Evolutionary conservation across 1,140 invertebrate species (phyloP), one percentile per base, ranked within the genome.

Genomic region (Drosophila pseudoobscura): DNA sequence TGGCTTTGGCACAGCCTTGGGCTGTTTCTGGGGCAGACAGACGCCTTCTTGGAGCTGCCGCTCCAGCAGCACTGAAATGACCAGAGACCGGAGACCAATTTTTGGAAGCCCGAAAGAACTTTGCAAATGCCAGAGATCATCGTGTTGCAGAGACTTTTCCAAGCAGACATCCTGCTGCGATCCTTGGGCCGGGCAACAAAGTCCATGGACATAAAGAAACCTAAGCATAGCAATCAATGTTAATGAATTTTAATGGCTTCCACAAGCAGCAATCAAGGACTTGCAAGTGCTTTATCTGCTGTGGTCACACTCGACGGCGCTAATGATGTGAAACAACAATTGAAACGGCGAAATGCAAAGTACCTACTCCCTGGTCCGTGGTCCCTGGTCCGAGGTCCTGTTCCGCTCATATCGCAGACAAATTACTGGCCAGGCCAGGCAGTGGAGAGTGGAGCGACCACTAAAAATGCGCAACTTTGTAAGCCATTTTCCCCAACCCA

Each of bases 161-260:
- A 6, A 39, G 20, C 1, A 58, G 54, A n/a, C 43, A 22, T 47
- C 77, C 77, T 35, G 71, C 72, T 58, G 77, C 15, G 77, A 70
- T 70, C 45, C 43, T 64, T 46, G 45, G 41, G 29, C 8, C 8
- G 8, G 13, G 49, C 24, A 41, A 46, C 47, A 54, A 56, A 29
- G 46, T 39, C 35, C 3, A 49, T 64, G 53, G 50, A 49, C 26
- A 47, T 57, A 39, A 70, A 50, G 52, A 57, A 44, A 3, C 15
- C 15, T 2, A 31, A 8, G 29, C 59, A 13, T 41, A 60, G 69
- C 69, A 83, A 83, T 82, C 60, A 85, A 71, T 87, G 62, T 66
- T 87, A 87, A 85, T 78, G 77, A 74, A 77, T 66, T 85, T 85
- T 85, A 85, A 85, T 85, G 73, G 54, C 74, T 39, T 54, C 52